phyloP scores from a whole-genome alignment of 64 coral and sea anemone species.

The Cladopsammia gracilis region DNA sequence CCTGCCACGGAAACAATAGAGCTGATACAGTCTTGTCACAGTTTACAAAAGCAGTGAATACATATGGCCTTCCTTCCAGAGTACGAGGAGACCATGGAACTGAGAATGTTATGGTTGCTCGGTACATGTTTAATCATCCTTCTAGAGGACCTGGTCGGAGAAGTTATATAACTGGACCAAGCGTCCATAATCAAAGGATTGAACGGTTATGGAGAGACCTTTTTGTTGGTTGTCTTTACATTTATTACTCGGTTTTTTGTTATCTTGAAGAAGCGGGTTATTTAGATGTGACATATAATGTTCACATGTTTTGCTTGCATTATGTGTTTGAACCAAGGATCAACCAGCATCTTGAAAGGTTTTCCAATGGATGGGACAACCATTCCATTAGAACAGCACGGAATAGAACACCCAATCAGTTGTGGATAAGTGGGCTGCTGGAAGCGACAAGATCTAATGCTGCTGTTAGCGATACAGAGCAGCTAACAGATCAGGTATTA shows the following conservation, averaged over 20 bases:
- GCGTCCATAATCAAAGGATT: slow-evolving; percentile 66
- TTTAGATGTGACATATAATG: slow-evolving; percentile 37
- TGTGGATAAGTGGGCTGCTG: slow-evolving; percentile 49
- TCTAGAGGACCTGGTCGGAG: slow-evolving; percentile 33
- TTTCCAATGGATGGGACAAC: slow-evolving; percentile 46
- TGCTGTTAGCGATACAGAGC: background rate
- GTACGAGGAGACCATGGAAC: slow-evolving; percentile 38
- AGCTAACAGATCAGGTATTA: background rate
- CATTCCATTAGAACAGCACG: slow-evolving; percentile 66
- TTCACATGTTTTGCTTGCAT: slow-evolving; percentile 65
- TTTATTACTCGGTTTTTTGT: slow-evolving; percentile 50
- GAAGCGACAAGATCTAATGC: background rate
- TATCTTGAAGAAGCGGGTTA: slow-evolving; percentile 50
- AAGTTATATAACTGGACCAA: slow-evolving; percentile 55
- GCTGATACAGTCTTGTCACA: slow-evolving; percentile 50
- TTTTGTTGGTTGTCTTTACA: slow-evolving; percentile 53
- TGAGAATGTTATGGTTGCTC: slow-evolving; percentile 44
- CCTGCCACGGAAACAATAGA: slow-evolving; percentile 53
- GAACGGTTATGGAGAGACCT: slow-evolving; percentile 66
- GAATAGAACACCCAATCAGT: slow-evolving; percentile 73
- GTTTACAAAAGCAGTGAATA: slow-evolving; percentile 36
- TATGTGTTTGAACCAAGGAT: slow-evolving; percentile 58
- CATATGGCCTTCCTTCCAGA: slow-evolving; percentile 54
- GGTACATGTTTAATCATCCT: slow-evolving; percentile 65
- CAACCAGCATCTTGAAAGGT: slow-evolving; percentile 48